phyloP scores from a whole-genome alignment of 2,797 vertebrate genomes.

The Decapterus maruadsi region DNA sequence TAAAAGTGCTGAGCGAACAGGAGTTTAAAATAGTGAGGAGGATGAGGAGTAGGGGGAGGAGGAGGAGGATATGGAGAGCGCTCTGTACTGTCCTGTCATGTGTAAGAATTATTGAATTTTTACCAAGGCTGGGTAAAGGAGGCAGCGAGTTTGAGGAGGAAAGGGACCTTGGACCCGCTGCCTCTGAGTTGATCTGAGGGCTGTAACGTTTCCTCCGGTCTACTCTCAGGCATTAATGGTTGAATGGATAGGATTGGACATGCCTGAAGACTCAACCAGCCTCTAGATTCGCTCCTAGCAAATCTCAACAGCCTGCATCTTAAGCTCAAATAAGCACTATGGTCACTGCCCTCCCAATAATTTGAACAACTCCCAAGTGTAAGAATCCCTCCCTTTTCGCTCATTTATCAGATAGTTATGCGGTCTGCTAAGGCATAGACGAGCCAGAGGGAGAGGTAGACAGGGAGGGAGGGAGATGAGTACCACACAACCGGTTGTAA shows the following conservation, averaged over 20 bases:
- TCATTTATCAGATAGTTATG: slow-evolving; percentile 67
- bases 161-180: slow-evolving; percentile 59
- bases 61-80: slow-evolving; percentile 27
- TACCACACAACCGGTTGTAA: slow-evolving; percentile 19
- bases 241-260: slow-evolving; percentile 85
- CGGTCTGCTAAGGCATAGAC: slow-evolving; percentile 44
- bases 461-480: slow-evolving; percentile 21
- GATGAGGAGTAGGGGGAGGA: slow-evolving; percentile 19
- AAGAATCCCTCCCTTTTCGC: slow-evolving; percentile 60
- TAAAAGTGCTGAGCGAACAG: slow-evolving; percentile 27
- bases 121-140: slow-evolving; percentile 43
- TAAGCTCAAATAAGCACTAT: slow-evolving; percentile 76
- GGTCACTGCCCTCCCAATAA: slow-evolving; percentile 71
- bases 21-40: slow-evolving; percentile 36
- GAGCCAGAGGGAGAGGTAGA: slow-evolving; percentile 10
- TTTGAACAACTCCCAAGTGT: slow-evolving; percentile 71
- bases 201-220: slow-evolving; percentile 80
- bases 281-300: slow-evolving; percentile 73
- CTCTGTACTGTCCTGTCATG: slow-evolving; percentile 56
- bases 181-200: slow-evolving; percentile 66
- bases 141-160: slow-evolving; percentile 51
- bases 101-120: slow-evolving; percentile 61
- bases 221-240: slow-evolving; percentile 83
- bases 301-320: slow-evolving; percentile 72
- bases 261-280: slow-evolving; percentile 77